Evolutionary conservation across 2,888 invertebrate genomes (phyloP).

Genomic region (Leptinotarsa peninsularis): DNA sequence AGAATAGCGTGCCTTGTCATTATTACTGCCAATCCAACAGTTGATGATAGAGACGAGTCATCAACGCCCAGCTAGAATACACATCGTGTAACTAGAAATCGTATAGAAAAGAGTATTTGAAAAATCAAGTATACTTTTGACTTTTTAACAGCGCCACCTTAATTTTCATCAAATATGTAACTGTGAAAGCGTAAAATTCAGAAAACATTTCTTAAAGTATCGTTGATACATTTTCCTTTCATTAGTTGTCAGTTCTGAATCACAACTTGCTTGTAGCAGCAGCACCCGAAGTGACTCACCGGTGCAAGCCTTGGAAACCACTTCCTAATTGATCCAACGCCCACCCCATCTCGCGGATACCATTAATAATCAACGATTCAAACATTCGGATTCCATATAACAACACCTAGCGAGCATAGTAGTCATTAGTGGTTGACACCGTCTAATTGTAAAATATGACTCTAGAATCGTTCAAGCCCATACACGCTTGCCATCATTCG

Average conservation of each 20-base stretch:
- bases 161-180: too few relatives aligned
- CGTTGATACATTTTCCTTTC: background rate
- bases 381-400: background rate
- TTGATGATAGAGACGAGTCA: too few relatives aligned
- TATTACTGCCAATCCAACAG: too few relatives aligned
- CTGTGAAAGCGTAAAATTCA: too few relatives aligned
- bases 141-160: too few relatives aligned
- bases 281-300: slow-evolving; percentile 3
- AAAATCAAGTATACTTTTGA: too few relatives aligned
- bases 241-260: background rate
- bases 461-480: slow-evolving; percentile 40
- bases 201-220: background rate
- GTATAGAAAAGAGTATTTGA: too few relatives aligned
- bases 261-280: slow-evolving; percentile 10
- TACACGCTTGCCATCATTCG: background rate
- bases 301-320: background rate
- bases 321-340: background rate
- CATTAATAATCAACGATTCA: slow-evolving; percentile 12
- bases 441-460: slow-evolving; percentile 52
- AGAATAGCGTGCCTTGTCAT: too few relatives aligned
- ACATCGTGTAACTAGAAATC: too few relatives aligned
- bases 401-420: slow-evolving; percentile 11
- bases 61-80: too few relatives aligned
- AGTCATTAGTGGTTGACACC: slow-evolving; percentile 29
- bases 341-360: background rate